A percentile compares a stretch with the other conserved stretches of the same genome.
These are phyloP conservation scores for Sarcophaga rosellei DNA, from an alignment of 2,888 invertebrate species.

Conservation along the genomic window DNA sequence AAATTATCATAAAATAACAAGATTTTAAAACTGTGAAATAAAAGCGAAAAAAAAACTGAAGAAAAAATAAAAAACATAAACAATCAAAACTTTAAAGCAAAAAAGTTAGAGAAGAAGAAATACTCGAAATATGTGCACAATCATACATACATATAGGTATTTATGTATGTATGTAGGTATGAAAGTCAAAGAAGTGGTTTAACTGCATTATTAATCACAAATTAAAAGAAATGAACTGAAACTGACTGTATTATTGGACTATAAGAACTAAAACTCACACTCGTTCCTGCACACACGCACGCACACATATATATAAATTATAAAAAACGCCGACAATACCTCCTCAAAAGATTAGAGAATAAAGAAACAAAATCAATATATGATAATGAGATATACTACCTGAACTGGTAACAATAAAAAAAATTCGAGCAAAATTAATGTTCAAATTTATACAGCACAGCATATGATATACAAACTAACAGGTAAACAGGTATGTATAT, in stretches of 20 bases:
- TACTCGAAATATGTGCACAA: too few relatives aligned
- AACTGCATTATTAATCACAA: constrained; percentile 40
- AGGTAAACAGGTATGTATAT: constrained; percentile 3
- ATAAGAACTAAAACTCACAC: background rate
- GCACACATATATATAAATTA: background rate
- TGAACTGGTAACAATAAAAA: background rate
- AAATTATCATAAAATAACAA: constrained; percentile 33
- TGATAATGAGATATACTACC: background rate
- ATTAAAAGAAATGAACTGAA: constrained; percentile 11
- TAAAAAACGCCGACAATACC: background rate
- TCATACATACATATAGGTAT: too few relatives aligned
- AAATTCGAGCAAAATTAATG: background rate
- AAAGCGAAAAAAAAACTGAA: background rate
- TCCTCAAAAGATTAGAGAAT: background rate
- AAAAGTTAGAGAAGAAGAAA: too few relatives aligned
- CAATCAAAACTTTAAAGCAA: too few relatives aligned
- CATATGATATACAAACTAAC: too few relatives aligned
- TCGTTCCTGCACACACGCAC: too few relatives aligned
- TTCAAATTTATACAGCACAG: background rate
- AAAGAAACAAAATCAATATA: background rate
- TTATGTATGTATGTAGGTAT: background rate
- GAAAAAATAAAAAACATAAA: background rate
- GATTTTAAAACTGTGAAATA: constrained; percentile 23
- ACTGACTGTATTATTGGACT: background rate
- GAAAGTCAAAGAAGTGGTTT: constrained; percentile 42